Base-by-base conservation (phyloP, 2,113 vertebrate species). In the Anhinga anhinga region DNA sequence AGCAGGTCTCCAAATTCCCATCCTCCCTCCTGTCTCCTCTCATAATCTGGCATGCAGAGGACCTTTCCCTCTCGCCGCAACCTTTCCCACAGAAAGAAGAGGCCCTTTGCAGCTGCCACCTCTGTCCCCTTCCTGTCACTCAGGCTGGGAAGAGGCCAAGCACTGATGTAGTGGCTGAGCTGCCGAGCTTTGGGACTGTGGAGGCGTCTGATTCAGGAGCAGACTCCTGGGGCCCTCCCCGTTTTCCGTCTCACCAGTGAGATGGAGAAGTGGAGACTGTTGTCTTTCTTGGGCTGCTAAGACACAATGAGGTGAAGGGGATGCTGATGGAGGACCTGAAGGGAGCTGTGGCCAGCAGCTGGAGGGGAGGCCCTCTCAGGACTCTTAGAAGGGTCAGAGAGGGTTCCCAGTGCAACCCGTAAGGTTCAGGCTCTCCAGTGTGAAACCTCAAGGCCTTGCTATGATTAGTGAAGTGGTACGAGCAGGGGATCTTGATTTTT, bases 181-280 rank as follows among this genome's bases (percentile, higher is more conserved):
- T 66, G 40, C 56, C 70, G 36, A 82, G 61, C n/a, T 93, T 63
- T 69, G 50, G 49, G 84, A 77, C 66, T 50, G 44, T 42, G 23
- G 44, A 81, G 34, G 27, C 40, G 53, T 40, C 20, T 40, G 59
- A 29, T 36, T 50, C 23, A 53, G 70, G 45, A 92, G n/a, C 42
- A 78, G 40, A 29, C 13, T 82, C 25, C 25, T 29, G 30, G 20
- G 18, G 26, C 22, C 11, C 13, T 49, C 65, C 38, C 30, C 67
- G 26, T 82, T 65, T 91, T 79, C 53, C 73, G 12, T 78, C 36
- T 47, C 30, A 22, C 23, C 36, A 55, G 10, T 5, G 27, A 71
- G 25, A 69, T 0, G 0, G 42, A 45, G 34, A 78, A 89, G 30
- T 42, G 38, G 56, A 63, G 20, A 72, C 3, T 0, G 0, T 23